These are phyloP conservation scores for Timema cristinae DNA, from an alignment of 2,888 invertebrate genomes.

Conservation along the genomic window DNA sequence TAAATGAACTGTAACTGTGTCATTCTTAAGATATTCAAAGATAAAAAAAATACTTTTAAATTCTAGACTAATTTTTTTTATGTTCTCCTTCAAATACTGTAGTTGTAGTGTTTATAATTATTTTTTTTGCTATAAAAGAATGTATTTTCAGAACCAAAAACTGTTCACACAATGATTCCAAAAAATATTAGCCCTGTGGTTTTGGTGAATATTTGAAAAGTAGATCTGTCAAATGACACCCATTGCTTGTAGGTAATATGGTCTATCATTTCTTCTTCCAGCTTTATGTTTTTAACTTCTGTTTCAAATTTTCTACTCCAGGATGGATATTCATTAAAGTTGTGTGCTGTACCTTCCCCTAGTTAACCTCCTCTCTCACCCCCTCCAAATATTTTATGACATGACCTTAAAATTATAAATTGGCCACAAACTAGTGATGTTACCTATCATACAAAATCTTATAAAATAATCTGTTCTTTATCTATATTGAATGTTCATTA, in stretches of 20 bases:
- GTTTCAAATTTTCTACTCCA: not conserved
- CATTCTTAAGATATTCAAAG: too few species aligned
- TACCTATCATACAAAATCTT: too few species aligned
- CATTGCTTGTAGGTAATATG: not conserved
- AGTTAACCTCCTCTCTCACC: too few species aligned
- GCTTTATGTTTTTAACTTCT: not conserved
- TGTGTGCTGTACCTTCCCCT: not conserved
- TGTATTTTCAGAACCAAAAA: not conserved
- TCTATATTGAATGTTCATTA: too few species aligned
- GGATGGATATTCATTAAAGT: not conserved
- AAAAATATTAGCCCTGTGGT: not conserved
- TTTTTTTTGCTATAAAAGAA: constrained; percentile 1
- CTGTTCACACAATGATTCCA: constrained; percentile 5
- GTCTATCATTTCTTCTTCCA: constrained; percentile 7
- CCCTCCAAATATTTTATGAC: too few species aligned
- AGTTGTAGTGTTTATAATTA: not conserved
- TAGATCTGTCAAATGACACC: not conserved
- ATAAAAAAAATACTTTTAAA: not conserved
- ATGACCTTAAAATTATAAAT: too few species aligned
- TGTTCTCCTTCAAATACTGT: not conserved
- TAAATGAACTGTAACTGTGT: too few species aligned
- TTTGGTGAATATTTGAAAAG: not conserved
- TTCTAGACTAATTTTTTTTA: constrained; percentile 2
- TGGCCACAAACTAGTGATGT: too few species aligned
- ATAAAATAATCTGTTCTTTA: too few species aligned